Base-by-base conservation (phyloP, 1,140 invertebrate species). In the Apis laboriosa region DNA sequence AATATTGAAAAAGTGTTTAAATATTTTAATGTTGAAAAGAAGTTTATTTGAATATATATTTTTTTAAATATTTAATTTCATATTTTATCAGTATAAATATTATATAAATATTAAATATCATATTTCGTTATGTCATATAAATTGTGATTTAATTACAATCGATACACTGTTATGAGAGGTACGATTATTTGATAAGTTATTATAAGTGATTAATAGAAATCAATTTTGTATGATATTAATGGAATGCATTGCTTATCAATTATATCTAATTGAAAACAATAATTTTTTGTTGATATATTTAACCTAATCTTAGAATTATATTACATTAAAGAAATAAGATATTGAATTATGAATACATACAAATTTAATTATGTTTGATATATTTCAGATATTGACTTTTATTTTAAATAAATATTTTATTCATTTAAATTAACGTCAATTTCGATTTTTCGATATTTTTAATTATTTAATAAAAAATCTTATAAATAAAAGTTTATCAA, bases 241-340 rank as follows among this genome's bases (percentile, higher is more conserved):
- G 98, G 91, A 96, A 97, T 94, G 97, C 97, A 13, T 98, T 98
- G 97, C 98, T 97, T 94, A 70, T 70, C 9, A 72, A 73, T 21
- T 55, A 55, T 17, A 56, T 17, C 7, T 13, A 53, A 11, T 12
- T 13, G 2, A 53, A 11, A 53, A 53, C 0, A 11, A 53, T 12
- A 53, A 11, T 53, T 12, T 53, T 53, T 53, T 53, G 11, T 12
- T 53, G 51, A 11, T 12, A 2, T 17, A 17, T 56, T 58, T 19
- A 58, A 73, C 51, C 71, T 68, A 56, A 55, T 28, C 66, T 21
- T 24, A 60, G 1, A 28, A 11, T 68, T 1, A 21, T 5, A 58
- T 21, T 53, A 53, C 7, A 24, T 17, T 34, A 24, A 64, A 43
- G 34, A 43, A 43, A 43, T 43, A 43, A 43, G 34, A 43, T 43